A percentile compares a stretch with the other conserved stretches of the same genome.
Conservation (phyloP, 2,797 vertebrate genomes). For the Anniella stebbinsi region DNA sequence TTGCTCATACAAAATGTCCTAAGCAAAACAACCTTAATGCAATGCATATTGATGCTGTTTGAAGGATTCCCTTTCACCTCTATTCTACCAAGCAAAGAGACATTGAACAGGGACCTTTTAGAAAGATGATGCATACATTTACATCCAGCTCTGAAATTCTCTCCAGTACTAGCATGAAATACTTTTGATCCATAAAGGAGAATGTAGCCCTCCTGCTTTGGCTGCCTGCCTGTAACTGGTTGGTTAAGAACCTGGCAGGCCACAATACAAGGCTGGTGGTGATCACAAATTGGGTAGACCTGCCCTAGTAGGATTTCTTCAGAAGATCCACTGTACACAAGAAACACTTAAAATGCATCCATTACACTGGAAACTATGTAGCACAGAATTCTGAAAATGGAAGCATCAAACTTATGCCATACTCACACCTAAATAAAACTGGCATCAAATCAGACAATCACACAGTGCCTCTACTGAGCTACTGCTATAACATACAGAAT, state of each 20-base stretch:
- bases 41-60: background rate
- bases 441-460: background rate
- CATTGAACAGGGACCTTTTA: background rate
- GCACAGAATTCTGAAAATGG: background rate
- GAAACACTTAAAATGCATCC: background rate
- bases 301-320: background rate
- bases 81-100: background rate
- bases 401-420: background rate
- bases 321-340: background rate
- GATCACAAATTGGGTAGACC: background rate
- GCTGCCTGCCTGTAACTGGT: background rate
- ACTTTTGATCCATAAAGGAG: background rate
- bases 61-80: background rate
- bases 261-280: background rate
- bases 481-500: background rate
- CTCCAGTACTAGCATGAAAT: background rate
- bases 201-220: background rate
- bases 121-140: background rate
- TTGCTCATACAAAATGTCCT: background rate
- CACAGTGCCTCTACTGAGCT: background rate
- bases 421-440: background rate
- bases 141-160: background rate
- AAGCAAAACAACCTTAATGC: background rate
- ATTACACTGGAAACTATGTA: background rate
- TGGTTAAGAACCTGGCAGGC: background rate